phyloP scores from a whole-genome alignment of 2,888 invertebrate species.

The Lepidochitona cinerea region DNA sequence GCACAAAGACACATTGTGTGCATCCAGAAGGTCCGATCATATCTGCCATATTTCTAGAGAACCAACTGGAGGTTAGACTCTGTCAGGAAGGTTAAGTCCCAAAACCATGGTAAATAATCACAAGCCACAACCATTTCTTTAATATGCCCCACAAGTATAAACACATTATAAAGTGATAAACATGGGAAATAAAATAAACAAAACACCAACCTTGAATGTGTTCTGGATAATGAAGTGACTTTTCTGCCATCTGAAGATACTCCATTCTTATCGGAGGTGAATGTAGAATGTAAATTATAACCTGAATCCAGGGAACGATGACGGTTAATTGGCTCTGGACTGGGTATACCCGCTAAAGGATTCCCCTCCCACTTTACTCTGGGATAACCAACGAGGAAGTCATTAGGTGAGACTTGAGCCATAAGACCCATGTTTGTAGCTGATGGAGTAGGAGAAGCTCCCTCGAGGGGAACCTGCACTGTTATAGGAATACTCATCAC shows the following conservation, averaged over 20 bases:
- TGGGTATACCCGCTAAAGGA: slow-evolving; percentile 20
- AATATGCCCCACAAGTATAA: too few species aligned
- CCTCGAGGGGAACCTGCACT: slow-evolving; percentile 19
- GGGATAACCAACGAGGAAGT: slow-evolving; percentile 49
- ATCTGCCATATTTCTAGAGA: too few species aligned
- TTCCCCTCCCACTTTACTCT: slow-evolving; percentile 46
- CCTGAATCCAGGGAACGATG: slow-evolving; percentile 2
- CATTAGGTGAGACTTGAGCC: slow-evolving; percentile 19
- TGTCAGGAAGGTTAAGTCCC: too few species aligned
- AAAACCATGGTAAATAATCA: too few species aligned
- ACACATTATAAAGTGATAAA: background rate
- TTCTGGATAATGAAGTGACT: slow-evolving; percentile 63
- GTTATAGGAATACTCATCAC: slow-evolving; percentile 15
- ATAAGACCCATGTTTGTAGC: slow-evolving; percentile 23
- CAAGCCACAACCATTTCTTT: too few species aligned
- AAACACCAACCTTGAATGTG: slow-evolving; percentile 68
- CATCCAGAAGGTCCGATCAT: too few species aligned
- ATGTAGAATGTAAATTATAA: slow-evolving; percentile 9
- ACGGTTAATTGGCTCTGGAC: slow-evolving; percentile 4
- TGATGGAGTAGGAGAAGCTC: slow-evolving; percentile 34
- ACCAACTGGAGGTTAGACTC: too few species aligned
- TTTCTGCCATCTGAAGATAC: slow-evolving; percentile 54
- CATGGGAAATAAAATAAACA: background rate
- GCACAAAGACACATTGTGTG: too few species aligned
- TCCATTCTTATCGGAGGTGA: slow-evolving; percentile 15